These are phyloP conservation scores for Adelphocoris suturalis DNA, from an alignment of 2,888 invertebrate species.

Conservation along the genomic window DNA sequence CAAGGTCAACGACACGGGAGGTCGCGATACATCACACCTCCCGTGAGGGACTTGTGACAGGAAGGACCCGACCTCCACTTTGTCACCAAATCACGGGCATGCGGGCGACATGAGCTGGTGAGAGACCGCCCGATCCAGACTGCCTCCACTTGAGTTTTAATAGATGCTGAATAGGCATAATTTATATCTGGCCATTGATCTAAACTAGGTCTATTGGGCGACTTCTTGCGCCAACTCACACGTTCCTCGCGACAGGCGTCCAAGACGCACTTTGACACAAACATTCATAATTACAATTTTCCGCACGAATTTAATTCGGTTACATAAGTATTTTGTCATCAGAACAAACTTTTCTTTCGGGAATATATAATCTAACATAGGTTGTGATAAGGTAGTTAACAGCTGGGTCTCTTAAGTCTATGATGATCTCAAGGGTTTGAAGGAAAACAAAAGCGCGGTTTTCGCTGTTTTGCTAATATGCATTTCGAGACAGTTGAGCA, in stretches of 20 bases:
- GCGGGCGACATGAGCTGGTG: background rate
- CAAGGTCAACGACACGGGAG: background rate
- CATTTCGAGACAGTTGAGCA: too few species aligned
- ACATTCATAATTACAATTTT: background rate
- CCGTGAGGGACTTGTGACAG: background rate
- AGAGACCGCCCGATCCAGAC: background rate
- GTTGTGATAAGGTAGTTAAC: too few species aligned
- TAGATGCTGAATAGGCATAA: slow-evolving; percentile 60
- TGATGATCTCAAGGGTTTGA: too few species aligned
- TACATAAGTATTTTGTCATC: too few species aligned
- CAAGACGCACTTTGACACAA: background rate
- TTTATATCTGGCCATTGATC: slow-evolving; percentile 47
- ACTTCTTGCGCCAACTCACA: background rate
- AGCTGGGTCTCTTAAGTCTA: too few species aligned
- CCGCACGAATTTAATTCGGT: too few species aligned
- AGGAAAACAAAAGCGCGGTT: too few species aligned
- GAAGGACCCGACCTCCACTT: slow-evolving; percentile 13
- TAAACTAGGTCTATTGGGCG: slow-evolving; percentile 41
- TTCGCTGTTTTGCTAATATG: too few species aligned
- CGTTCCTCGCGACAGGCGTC: background rate
- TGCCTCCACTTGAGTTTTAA: slow-evolving; percentile 55
- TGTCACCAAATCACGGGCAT: slow-evolving; percentile 11
- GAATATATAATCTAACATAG: too few species aligned
- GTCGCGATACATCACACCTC: background rate
- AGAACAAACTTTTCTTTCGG: too few species aligned